Evolutionary conservation across 92 coral and sea anemone genomes (phyloP), one percentile per base, ranked within the genome.

Genomic region (Heteractis magnifica): DNA sequence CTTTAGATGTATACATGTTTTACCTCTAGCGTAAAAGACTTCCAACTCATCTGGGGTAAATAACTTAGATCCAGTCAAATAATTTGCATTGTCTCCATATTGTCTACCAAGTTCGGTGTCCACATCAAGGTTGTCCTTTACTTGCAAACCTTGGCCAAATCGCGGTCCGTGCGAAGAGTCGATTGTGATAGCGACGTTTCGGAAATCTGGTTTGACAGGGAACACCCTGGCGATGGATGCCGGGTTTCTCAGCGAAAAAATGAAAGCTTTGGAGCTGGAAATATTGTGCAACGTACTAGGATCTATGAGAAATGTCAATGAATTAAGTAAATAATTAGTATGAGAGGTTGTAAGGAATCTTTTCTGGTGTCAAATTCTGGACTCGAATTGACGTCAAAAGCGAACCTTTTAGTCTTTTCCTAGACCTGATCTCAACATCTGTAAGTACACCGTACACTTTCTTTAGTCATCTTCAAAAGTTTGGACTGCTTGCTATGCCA

Each of bases 221-320:
- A 85, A 80, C 21, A 50, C 74, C 34, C 44, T 68, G 41, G 80
- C 77, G 4, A 14, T 4, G n/a, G 81, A 50, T 34, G 76, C 18
- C 21, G 77, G 82, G 10, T 79, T 89, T 0, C 34, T 64, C 41
- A 89, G 76, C 71, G 89, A 75, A 10, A 89, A 89, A 14, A 89
- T 72, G 60, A 89, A 89, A 44, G 92, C 85, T 20, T 83, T 77
- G 26, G 92, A 77, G 58, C 92, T 89, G 44, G 89, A 77, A 14
- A 75, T 14, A 0, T 65, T 12, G 10, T 81, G 50, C 5, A 0
- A 4, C 8, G 49, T 4, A 0, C 18, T 59, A 20, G 82, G n/a
- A 76, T 49, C 53, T 51, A 77, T 14, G 14, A 53, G 48, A 72
- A 13, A 23, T 72, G 50, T 18, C 12, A 19, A 68, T 68, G 26